phyloP scores from a whole-genome alignment of 2,113 vertebrate genomes.

The Grus americana region DNA sequence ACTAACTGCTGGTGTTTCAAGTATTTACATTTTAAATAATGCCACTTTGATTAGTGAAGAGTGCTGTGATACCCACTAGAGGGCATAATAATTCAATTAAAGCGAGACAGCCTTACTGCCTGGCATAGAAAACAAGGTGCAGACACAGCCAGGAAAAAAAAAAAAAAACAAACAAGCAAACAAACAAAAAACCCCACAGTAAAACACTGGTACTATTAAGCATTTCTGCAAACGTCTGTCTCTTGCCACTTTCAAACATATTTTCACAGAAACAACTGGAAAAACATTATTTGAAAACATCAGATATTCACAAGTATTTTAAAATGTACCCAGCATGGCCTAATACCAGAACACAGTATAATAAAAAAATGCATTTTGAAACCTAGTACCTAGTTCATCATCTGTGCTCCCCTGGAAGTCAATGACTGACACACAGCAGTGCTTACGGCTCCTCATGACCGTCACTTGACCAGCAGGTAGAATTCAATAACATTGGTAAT shows the following conservation, averaged over 20 bases:
- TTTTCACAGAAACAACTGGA: not conserved
- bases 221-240: not conserved
- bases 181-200: not conserved
- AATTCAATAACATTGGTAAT: not conserved
- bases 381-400: not conserved
- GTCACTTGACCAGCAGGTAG: not conserved
- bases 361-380: not conserved
- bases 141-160: not conserved
- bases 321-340: not conserved
- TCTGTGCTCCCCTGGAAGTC: not conserved
- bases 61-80: not conserved
- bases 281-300: not conserved
- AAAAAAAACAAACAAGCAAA: not conserved
- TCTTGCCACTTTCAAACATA: not conserved
- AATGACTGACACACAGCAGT: not conserved
- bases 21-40: not conserved
- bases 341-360: not conserved
- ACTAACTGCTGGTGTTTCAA: not conserved
- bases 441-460: not conserved
- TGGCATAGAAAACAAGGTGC: not conserved
- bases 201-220: not conserved
- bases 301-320: not conserved
- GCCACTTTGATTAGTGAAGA: not conserved
- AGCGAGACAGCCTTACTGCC: not conserved
- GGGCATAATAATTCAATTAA: conserved; percentile 8